Evolutionary conservation across 2,888 invertebrate genomes (phyloP).

Genomic region (Ectemnius cavifrons): DNA sequence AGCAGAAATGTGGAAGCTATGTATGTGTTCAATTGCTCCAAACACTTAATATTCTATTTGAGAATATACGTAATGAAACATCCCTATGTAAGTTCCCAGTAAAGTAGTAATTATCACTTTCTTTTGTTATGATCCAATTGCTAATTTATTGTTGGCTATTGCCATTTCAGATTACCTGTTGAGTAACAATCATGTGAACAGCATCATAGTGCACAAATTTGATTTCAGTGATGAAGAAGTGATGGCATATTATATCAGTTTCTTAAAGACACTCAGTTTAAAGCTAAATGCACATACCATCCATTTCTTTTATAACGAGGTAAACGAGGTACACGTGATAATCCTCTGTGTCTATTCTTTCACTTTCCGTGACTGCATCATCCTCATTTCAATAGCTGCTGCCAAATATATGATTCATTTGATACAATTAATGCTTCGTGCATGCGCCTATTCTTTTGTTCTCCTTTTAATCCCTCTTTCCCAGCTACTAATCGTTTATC

Average conservation of each 20-base stretch:
- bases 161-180: constrained; percentile 94
- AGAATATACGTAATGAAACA: constrained; percentile 99
- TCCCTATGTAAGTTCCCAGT: constrained; percentile 92
- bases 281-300: constrained; percentile 99
- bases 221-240: constrained; percentile 99
- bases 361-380: constrained; percentile 28
- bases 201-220: constrained; percentile 99
- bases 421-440: constrained; percentile 10
- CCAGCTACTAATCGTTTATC: neutral
- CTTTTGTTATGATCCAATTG: neutral
- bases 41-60: constrained; percentile 98
- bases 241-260: constrained; percentile 99
- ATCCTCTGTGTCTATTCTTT: constrained; percentile 49
- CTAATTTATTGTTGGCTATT: constrained; percentile 26
- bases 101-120: neutral
- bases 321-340: constrained; percentile 77
- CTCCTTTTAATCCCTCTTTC: constrained; percentile 17
- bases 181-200: constrained; percentile 99
- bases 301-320: constrained; percentile 99
- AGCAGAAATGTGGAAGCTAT: constrained; percentile 97
- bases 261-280: constrained; percentile 97
- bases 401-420: constrained; percentile 2
- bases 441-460: constrained; percentile 10
- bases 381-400: constrained; percentile 12
- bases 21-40: constrained; percentile 99